These are phyloP conservation scores for Nephrotoma flavescens DNA, from an alignment of 2,888 invertebrate species.

Conservation along the genomic window DNA sequence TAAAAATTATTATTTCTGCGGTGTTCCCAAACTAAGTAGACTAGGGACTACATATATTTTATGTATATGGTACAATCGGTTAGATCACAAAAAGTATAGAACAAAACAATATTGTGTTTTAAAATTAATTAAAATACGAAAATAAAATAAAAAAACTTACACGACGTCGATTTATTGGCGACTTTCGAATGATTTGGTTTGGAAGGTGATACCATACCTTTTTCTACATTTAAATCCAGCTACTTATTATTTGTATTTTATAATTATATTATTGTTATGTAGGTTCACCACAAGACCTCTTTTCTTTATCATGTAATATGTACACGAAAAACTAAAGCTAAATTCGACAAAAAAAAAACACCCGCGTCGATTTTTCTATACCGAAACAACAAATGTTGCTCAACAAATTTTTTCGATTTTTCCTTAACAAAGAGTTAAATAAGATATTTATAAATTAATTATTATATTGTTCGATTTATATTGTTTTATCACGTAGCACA, in stretches of 20 bases:
- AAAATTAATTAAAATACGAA: neutral
- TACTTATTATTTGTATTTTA: neutral
- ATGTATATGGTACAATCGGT: neutral
- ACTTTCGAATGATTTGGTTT: slow-evolving; percentile 19
- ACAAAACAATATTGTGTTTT: neutral
- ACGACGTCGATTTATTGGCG: slow-evolving; percentile 18
- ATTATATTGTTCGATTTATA: neutral
- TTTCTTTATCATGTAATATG: neutral
- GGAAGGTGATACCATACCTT: slow-evolving; percentile 8
- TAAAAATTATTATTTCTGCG: neutral
- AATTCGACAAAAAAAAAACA: neutral
- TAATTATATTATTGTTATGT: neutral
- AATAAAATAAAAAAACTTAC: neutral
- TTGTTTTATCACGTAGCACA: neutral
- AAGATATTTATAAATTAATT: neutral
- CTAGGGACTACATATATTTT: neutral
- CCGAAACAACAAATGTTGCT: neutral
- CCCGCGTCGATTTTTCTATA: neutral
- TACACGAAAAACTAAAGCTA: neutral
- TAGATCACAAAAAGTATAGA: neutral
- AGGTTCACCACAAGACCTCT: neutral
- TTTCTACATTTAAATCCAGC: neutral
- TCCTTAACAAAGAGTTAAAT: neutral
- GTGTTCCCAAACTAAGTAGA: neutral
- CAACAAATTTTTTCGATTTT: neutral